These are phyloP conservation scores for Diaperis boleti DNA, from an alignment of 2,888 invertebrate genomes.

Conservation along the genomic window DNA sequence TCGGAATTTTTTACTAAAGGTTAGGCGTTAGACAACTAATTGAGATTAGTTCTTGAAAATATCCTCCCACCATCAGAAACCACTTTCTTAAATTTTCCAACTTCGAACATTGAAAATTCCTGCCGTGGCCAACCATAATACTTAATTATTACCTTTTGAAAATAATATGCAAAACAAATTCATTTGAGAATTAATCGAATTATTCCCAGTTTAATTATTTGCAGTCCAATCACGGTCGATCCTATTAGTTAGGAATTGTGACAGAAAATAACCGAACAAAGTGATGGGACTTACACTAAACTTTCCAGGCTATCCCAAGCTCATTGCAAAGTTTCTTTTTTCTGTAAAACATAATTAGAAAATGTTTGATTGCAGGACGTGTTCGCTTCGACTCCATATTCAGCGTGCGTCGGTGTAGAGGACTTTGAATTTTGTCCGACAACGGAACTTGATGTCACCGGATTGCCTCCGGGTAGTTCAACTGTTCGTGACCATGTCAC, in stretches of 20 bases:
- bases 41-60: no score
- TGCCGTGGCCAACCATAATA: background rate
- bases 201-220: conserved; percentile 3
- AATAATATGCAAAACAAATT: no score
- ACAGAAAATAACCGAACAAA: no score
- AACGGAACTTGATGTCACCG: conserved; percentile 21
- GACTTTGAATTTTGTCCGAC: conserved; percentile 18
- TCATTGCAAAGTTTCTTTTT: no score
- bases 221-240: background rate
- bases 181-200: background rate
- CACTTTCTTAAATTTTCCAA: background rate
- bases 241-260: no score
- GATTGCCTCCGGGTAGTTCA: conserved; percentile 21
- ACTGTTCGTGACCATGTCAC: conserved; percentile 32
- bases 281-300: no score
- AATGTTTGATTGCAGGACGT: background rate
- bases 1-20: no score
- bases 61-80: no score
- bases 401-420: background rate
- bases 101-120: background rate
- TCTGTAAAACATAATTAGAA: background rate
- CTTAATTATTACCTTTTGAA: background rate
- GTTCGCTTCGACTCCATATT: background rate
- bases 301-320: no score
- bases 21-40: no score